Base-by-base conservation (phyloP, 1,140 invertebrate genomes). In the Ridgeia piscesae region DNA sequence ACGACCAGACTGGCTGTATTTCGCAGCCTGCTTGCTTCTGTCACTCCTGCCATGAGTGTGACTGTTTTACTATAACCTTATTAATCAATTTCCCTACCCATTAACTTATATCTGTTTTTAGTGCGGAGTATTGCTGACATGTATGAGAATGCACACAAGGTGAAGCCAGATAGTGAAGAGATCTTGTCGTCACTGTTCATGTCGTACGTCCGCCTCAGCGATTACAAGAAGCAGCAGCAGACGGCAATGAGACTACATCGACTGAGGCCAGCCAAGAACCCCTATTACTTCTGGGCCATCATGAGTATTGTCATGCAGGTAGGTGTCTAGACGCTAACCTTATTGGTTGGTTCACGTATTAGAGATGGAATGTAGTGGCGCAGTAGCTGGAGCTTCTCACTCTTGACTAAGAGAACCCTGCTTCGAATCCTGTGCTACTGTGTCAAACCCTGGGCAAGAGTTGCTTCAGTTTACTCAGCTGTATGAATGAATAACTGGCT, bases 221-320 rank as follows among this genome's bases (percentile, higher is more conserved):
- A 99, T 96, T 99, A 98, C 94, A 98, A 98, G 95, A 97, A 98
- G 35, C 99, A 99, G 95, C 98, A 99, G 94, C 97, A 97, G 93
- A 97, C 97, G 14, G 99, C 99, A 0, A 97, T 99, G 96, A 97
- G 97, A 34, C 96, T 99, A 6, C 99, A 99, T 95, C 99, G 98
- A 96, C 96, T 98, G 42, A 97, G 97, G 95, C 97, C 98, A 35
- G 92, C 94, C 33, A 99, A 99, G 96, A 99, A 98, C 95, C 98
- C 98, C 0, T 99, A 99, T 96, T 99, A 99, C 95, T 99, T 99
- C 96, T 99, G 99, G 99, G 98, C 98, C 92, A 97, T 99, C 31
- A 99, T 99, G 98, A 99, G 98, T 95, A 97, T 99, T 95, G 97
- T 99, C 33, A 97, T 99, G 97, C 98, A 99, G 97, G 98, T 98